These are phyloP conservation scores for Rhineura floridana DNA, from an alignment of 2,113 vertebrate species.

Conservation along the genomic window DNA sequence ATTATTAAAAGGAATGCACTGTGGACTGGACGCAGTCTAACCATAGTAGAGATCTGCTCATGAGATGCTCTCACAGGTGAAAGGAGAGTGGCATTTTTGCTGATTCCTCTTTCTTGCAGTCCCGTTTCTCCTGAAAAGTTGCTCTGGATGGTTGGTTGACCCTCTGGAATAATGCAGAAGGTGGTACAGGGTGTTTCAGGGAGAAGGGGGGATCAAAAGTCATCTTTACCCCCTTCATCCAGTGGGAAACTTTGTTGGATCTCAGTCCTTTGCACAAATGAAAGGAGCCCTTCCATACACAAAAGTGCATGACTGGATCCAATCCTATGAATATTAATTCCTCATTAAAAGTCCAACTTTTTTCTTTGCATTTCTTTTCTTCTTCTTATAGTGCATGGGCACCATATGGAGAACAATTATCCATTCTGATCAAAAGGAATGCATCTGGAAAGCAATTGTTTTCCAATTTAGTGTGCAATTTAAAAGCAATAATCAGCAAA, in stretches of 20 bases:
- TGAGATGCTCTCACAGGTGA: neutral
- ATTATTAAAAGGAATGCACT: neutral
- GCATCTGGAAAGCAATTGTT: conserved; percentile 61
- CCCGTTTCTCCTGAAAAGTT: neutral
- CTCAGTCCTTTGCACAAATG: neutral
- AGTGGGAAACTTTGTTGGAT: neutral
- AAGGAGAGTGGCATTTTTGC: neutral
- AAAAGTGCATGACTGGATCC: neutral
- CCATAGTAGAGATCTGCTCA: neutral
- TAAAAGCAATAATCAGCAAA: conserved; percentile 1
- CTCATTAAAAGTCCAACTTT: neutral
- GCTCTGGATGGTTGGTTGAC: neutral
- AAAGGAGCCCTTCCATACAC: neutral
- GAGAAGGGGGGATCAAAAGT: too few relatives aligned
- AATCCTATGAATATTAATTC: neutral
- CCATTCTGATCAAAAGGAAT: conserved; percentile 49
- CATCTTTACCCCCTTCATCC: neutral
- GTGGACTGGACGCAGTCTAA: neutral
- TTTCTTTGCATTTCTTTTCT: neutral
- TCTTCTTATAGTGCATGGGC: neutral
- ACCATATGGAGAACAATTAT: conserved; percentile 38
- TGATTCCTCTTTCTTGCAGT: neutral
- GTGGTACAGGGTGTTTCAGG: too few relatives aligned
- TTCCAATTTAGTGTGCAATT: conserved; percentile 42
- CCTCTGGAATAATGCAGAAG: neutral